Percentiles rank a stretch among this genome's conserved stretches.
Evolutionary conservation across 2,113 vertebrate species (phyloP).

Genomic region (Dunckerocampus dactyliophorus): DNA sequence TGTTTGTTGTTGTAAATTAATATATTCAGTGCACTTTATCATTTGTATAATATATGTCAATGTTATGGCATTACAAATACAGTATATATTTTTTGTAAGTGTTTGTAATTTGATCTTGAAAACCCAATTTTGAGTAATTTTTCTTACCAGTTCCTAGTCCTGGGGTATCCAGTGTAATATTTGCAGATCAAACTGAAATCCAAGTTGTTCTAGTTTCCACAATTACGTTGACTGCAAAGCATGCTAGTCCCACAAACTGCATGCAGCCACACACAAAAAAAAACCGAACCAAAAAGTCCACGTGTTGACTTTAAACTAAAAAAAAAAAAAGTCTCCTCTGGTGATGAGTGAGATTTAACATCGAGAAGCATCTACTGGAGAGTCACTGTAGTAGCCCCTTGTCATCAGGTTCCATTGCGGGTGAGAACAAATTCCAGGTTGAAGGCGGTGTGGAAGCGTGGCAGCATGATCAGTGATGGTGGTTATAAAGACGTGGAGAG

Average conservation of each 20-base stretch:
- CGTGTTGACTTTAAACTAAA: slow-evolving; percentile 14
- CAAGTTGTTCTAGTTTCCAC: slow-evolving; percentile 18
- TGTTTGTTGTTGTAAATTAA: too few relatives aligned
- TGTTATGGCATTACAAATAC: background rate
- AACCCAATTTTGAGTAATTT: background rate
- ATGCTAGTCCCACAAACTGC: slow-evolving; percentile 31
- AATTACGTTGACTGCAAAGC: slow-evolving; percentile 21
- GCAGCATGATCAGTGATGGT: slow-evolving; percentile 43
- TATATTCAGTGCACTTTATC: too few relatives aligned
- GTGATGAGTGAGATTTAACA: slow-evolving; percentile 9
- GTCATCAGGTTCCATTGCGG: slow-evolving; percentile 13
- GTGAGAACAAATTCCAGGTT: slow-evolving; percentile 41
- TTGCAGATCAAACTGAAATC: slow-evolving; percentile 23
- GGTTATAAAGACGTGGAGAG: slow-evolving; percentile 71
- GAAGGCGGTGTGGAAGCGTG: slow-evolving; percentile 59
- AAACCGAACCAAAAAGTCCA: slow-evolving; percentile 19
- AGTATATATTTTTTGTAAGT: background rate
- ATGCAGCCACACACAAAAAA: background rate
- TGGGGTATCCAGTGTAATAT: slow-evolving; percentile 24
- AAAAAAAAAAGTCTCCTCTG: background rate
- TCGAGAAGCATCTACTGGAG: slow-evolving; percentile 17
- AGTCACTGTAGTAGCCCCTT: background rate
- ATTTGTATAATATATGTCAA: too few relatives aligned
- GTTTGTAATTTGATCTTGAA: background rate
- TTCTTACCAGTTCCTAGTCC: slow-evolving; percentile 56